phyloP scores from a whole-genome alignment of 2,113 vertebrate species.

The Ceyx cyanopectus region DNA sequence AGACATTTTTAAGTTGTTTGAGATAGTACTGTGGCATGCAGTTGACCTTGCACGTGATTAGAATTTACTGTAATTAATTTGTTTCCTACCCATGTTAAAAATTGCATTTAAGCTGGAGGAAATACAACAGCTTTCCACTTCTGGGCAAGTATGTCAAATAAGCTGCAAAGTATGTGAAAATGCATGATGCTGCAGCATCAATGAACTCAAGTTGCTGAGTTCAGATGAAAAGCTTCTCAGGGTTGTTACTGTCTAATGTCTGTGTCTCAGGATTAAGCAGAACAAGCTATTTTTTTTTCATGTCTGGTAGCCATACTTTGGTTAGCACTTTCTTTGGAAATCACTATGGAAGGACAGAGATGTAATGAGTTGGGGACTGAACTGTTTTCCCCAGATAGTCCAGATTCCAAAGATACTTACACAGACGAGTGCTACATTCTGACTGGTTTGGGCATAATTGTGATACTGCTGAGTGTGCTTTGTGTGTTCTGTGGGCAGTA shows the following conservation, averaged over 20 bases:
- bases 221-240: neutral
- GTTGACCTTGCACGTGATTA: neutral
- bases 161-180: neutral
- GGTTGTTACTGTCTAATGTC: neutral
- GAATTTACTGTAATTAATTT: neutral
- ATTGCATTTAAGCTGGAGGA: neutral
- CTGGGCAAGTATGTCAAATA: neutral
- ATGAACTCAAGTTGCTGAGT: neutral
- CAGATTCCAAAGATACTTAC: neutral
- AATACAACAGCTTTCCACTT: neutral
- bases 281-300: neutral
- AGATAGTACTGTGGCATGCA: neutral
- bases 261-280: neutral
- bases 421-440: fast-evolving
- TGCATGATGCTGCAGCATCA: neutral
- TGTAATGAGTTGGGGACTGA: neutral
- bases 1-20: neutral
- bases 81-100: neutral
- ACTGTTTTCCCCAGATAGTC: neutral
- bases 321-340: neutral
- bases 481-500: neutral
- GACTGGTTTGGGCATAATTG: neutral
- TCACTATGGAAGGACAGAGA: neutral
- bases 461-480: neutral
- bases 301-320: neutral